Evolutionary conservation across 2,113 vertebrate genomes (phyloP), one percentile per base, ranked within the genome.

Genomic region (Nyctibius bracteatus): DNA sequence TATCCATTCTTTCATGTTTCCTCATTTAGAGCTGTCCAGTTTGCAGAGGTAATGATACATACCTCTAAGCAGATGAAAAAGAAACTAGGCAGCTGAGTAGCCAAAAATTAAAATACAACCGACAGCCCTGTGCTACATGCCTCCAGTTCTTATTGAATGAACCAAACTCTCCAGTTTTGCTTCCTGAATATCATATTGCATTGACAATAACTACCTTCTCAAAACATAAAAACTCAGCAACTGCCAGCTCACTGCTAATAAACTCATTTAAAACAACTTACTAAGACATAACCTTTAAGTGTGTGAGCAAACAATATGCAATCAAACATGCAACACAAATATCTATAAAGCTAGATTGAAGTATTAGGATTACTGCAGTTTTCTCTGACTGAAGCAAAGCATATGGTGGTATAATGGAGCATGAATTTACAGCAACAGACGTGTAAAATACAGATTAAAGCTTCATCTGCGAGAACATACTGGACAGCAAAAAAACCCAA

Each of bases 401-500:
- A 96, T 96, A 92, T 96, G 97, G 97, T n/a, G 25, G 71, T 49
- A 97, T 87, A 96, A 97, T 81, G 95, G 91, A 96, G 95, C 97
- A 96, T 92, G 95, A 96, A 96, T 97, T 97, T 95, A 94, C 91
- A 96, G 96, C 95, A 91, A 33, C 94, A 85, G 94, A 97, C 95
- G 97, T 94, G 96, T 72, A 93, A 43, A 33, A 95, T 90, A 92
- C 51, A 97, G 95, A 97, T 95, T 95, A 95, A 96, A 92, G 91
- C 96, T 91, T 98, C 96, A 81, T 97, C 97, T 97, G 96, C 70
- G 62, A 97, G 86, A 96, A 94, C 89, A 96, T 68, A 77, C 81
- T 90, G 82, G 39, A 6, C 30, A 39, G 65, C 23, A 44, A 75
- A 70, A 61, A 39, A 14, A 4, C 3, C 3, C 22, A 81, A 49